Evolutionary conservation across 1,140 invertebrate species (phyloP).

Genomic region (Euschistus heros): DNA sequence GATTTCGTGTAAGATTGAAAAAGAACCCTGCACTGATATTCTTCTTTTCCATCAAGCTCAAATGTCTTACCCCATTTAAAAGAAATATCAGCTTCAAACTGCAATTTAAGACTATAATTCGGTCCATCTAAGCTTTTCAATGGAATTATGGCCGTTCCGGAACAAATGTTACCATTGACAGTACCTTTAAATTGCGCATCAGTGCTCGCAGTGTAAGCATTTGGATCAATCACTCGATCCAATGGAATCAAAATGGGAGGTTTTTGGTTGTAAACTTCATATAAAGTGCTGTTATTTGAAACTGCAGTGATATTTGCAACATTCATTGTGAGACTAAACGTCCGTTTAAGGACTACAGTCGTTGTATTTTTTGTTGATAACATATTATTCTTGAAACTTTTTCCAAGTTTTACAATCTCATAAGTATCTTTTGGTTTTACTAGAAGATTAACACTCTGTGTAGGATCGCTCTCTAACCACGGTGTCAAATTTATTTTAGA

Average conservation of each 20-base stretch:
- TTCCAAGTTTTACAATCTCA: no score
- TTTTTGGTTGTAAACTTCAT: slow-evolving; percentile 37
- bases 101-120: neutral
- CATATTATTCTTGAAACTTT: no score
- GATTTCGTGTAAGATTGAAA: neutral
- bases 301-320: neutral
- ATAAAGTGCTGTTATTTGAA: slow-evolving; percentile 52
- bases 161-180: neutral
- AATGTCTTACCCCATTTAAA: neutral
- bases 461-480: no score
- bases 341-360: neutral
- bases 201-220: slow-evolving; percentile 9
- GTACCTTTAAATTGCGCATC: slow-evolving; percentile 32
- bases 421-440: no score
- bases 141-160: neutral
- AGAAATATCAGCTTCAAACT: neutral
- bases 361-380: no score
- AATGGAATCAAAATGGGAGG: slow-evolving; percentile 20
- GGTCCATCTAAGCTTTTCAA: neutral
- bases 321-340: neutral
- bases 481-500: no score
- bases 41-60: neutral
- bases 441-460: no score
- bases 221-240: slow-evolving; percentile 19
- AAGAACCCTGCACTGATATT: neutral